These are phyloP conservation scores for Nibea albiflora DNA, from an alignment of 2,113 vertebrate species.

Conservation along the genomic window DNA sequence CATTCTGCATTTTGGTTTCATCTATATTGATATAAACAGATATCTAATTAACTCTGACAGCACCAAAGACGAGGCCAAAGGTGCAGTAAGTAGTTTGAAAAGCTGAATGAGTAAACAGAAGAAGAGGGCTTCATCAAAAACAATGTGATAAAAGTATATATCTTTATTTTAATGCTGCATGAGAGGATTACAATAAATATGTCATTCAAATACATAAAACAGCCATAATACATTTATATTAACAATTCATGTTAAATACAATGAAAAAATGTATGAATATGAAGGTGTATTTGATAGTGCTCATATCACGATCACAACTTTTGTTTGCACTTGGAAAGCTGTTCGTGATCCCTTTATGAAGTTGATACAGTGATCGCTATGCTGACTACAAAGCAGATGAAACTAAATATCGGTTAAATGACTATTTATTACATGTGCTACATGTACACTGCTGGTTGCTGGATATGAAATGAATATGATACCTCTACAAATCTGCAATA, in stretches of 20 bases:
- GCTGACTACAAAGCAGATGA: not conserved
- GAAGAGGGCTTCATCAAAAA: not conserved
- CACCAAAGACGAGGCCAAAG: not conserved
- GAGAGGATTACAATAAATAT: constrained; percentile 50
- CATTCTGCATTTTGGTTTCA: not conserved
- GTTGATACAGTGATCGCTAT: not conserved
- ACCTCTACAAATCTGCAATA: no score
- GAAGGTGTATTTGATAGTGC: not conserved
- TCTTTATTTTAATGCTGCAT: constrained; percentile 24
- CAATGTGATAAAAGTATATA: constrained; percentile 7
- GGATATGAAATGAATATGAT: no score
- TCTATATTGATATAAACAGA: not conserved
- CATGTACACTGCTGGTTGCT: not conserved
- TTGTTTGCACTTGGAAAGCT: not conserved
- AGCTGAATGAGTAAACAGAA: not conserved
- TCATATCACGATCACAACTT: not conserved
- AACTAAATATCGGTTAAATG: not conserved
- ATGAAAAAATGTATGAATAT: constrained; percentile 48
- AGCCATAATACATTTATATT: constrained; percentile 2
- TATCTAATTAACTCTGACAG: not conserved
- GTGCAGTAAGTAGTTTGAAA: not conserved
- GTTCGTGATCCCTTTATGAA: not conserved
- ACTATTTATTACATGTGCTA: not conserved
- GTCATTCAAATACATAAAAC: constrained; percentile 36
- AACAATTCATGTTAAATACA: constrained; percentile 58